phyloP scores from a whole-genome alignment of 2,113 vertebrate genomes.

The Raphicerus campestris region DNA sequence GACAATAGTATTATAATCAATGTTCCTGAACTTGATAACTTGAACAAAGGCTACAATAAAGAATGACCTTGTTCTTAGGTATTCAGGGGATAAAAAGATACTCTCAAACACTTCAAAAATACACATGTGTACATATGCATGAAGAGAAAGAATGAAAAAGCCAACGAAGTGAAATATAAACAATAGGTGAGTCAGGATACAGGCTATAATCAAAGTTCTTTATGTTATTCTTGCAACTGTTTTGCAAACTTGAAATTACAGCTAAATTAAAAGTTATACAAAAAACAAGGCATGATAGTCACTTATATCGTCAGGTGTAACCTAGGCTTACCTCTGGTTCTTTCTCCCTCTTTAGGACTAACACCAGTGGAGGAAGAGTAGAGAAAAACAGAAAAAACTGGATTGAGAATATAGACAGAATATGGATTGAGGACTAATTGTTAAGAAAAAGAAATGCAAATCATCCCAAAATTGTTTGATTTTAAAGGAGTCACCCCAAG shows the following conservation, averaged over 20 bases:
- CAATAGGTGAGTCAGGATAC: neutral
- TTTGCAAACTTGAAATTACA: neutral
- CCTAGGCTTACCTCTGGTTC: neutral
- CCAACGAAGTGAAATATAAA: neutral
- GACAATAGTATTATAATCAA: neutral
- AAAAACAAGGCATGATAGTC: neutral
- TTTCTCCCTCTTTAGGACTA: neutral
- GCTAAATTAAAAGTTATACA: neutral
- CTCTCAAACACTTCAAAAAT: neutral
- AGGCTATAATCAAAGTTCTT: neutral
- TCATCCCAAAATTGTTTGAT: neutral
- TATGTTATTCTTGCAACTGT: neutral
- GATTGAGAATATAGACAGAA: neutral
- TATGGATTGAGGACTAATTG: neutral
- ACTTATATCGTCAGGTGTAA: neutral
- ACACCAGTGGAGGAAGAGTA: neutral
- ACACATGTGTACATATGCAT: neutral
- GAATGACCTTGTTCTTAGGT: neutral
- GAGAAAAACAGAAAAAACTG: neutral
- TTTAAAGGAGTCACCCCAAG: neutral
- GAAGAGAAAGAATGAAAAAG: neutral
- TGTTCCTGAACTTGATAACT: neutral
- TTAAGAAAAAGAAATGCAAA: neutral
- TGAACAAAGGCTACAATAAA: neutral
- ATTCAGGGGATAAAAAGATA: neutral